phyloP scores from a whole-genome alignment of 2,113 vertebrate genomes.

The Gymnocephalus cernua region DNA sequence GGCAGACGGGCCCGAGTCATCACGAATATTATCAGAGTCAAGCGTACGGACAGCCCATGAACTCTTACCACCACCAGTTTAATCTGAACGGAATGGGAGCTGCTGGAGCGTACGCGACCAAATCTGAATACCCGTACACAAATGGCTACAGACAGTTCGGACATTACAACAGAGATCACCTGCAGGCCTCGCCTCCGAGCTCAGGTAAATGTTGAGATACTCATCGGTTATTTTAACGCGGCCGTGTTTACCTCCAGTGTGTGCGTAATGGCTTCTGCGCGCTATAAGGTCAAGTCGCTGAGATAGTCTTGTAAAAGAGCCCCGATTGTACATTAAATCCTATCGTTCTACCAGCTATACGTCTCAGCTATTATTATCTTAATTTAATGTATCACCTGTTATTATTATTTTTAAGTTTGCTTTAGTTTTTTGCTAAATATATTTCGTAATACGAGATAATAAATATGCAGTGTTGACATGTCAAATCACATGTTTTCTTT shows the following conservation, averaged over 20 bases:
- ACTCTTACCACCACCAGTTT: conserved; percentile 93
- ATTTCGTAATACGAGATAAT: background rate
- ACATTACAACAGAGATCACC: conserved; percentile 93
- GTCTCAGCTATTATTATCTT: background rate
- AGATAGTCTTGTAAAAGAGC: background rate
- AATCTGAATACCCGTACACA: conserved; percentile 94
- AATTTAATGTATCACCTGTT: background rate
- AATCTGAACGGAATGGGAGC: conserved; percentile 91
- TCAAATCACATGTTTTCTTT: background rate
- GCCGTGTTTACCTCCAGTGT: background rate
- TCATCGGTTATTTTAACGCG: background rate
- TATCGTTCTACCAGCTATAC: background rate
- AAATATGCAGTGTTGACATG: background rate
- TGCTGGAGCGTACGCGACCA: conserved; percentile 91
- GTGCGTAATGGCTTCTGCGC: background rate
- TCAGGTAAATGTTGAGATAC: conserved; percentile 85
- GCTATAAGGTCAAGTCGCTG: no score
- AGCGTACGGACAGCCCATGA: conserved; percentile 89
- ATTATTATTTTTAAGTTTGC: accelerated
- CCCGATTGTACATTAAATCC: background rate
- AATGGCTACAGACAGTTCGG: conserved; percentile 93
- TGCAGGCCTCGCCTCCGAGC: conserved; percentile 90
- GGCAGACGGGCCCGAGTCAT: conserved; percentile 84
- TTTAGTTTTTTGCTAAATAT: background rate
- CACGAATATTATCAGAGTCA: conserved; percentile 93